Evolutionary conservation across 1,140 invertebrate genomes (phyloP).

Genomic region (Akabosia matsudoensis): DNA sequence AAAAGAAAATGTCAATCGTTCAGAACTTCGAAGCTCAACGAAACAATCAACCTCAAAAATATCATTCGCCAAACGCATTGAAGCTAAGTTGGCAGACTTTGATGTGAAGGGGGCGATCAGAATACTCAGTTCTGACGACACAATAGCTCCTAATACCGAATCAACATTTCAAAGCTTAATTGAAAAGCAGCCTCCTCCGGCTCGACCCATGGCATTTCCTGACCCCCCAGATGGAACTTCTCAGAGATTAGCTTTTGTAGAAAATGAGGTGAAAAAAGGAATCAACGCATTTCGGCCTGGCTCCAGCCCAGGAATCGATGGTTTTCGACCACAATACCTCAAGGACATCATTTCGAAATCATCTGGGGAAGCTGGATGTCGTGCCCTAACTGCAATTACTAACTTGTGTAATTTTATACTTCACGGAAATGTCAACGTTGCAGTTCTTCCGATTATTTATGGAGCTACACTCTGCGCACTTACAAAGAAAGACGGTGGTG

Average conservation of each 20-base stretch:
- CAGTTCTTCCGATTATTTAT: background rate
- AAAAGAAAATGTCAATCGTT: no score
- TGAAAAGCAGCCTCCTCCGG: background rate
- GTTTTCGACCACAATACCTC: background rate
- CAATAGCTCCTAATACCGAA: background rate
- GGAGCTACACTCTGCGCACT: conserved; percentile 14
- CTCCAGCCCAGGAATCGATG: background rate
- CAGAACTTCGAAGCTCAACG: no score
- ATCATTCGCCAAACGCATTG: no score
- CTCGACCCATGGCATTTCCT: background rate
- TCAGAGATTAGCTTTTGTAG: background rate
- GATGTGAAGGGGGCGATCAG: background rate
- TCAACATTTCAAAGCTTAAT: background rate
- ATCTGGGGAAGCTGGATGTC: background rate
- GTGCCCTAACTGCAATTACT: background rate
- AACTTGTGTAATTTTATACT: background rate
- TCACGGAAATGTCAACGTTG: background rate
- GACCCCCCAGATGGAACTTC: background rate
- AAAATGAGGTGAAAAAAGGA: background rate
- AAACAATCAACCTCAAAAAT: no score
- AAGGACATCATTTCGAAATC: background rate
- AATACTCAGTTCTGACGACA: background rate
- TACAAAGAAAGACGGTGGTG: conserved; percentile 14
- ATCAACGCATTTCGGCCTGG: background rate
- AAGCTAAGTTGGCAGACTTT: no score